Evolutionary conservation across 1,140 invertebrate genomes (phyloP).

Genomic region (Drosophila yakuba): DNA sequence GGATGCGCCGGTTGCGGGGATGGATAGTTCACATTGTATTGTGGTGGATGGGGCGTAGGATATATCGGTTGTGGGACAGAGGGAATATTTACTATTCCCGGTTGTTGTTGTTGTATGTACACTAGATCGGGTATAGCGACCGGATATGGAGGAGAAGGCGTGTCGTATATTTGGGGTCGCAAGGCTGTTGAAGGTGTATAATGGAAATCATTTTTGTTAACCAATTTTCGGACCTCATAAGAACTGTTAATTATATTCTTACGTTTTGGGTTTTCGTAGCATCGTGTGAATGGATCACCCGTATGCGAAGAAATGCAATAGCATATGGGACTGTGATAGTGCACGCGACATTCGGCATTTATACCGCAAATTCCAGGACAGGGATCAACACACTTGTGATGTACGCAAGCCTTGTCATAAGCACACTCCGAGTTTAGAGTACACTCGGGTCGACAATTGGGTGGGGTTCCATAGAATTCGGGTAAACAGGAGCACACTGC

Average conservation of each 20-base stretch:
- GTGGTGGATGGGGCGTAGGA: constrained; percentile 10
- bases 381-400: constrained; percentile 90
- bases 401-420: constrained; percentile 88
- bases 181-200: constrained; percentile 7
- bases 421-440: constrained; percentile 90
- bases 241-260: constrained; percentile 35
- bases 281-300: constrained; percentile 88
- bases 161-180: constrained; percentile 54
- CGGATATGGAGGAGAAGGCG: constrained; percentile 65
- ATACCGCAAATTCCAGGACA: constrained; percentile 90
- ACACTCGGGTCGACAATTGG: constrained; percentile 92
- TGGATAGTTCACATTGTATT: constrained; percentile 22
- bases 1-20: constrained; percentile 9
- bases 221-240: neutral
- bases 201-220: constrained; percentile 17
- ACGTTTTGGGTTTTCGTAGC: constrained; percentile 85
- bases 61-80: constrained; percentile 23
- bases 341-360: constrained; percentile 89
- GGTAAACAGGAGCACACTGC: constrained; percentile 89
- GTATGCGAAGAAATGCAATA: constrained; percentile 90
- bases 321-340: constrained; percentile 90
- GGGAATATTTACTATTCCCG: constrained; percentile 88
- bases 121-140: constrained; percentile 57
- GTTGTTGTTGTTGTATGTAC: constrained; percentile 74
- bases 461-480: constrained; percentile 90